These are phyloP conservation scores for Selene dorsalis DNA, from an alignment of 2,797 vertebrate genomes.

Conservation along the genomic window DNA sequence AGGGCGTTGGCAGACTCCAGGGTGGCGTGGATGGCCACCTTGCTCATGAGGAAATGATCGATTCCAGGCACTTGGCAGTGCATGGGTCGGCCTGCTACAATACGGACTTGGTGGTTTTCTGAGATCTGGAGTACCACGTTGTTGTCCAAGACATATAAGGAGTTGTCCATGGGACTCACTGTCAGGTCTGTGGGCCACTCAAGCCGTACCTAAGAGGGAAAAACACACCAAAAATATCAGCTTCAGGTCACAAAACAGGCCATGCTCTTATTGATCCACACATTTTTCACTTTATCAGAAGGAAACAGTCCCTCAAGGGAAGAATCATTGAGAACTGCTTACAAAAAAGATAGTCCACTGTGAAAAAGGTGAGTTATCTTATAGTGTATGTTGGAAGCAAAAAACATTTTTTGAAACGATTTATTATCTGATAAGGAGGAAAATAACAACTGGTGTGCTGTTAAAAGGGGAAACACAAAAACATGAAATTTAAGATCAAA, in stretches of 20 bases:
- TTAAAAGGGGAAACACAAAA: constrained; percentile 61
- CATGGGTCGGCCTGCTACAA: constrained; percentile 96
- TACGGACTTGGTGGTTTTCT: constrained; percentile 97
- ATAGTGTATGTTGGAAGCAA: constrained; percentile 46
- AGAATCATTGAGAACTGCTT: constrained; percentile 55
- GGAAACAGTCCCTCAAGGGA: constrained; percentile 37
- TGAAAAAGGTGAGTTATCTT: constrained; percentile 50
- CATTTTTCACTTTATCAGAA: constrained; percentile 58
- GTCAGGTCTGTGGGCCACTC: constrained; percentile 98
- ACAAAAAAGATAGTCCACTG: constrained; percentile 46
- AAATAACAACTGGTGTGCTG: constrained; percentile 47
- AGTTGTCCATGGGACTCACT: constrained; percentile 98
- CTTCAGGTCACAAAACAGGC: constrained; percentile 38
- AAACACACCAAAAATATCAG: constrained; percentile 44
- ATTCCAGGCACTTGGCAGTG: constrained; percentile 98
- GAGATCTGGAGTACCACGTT: constrained; percentile 98
- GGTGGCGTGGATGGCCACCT: constrained; percentile 95
- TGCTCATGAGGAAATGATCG: constrained; percentile 96
- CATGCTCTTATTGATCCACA: constrained; percentile 62
- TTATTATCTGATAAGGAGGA: constrained; percentile 72
- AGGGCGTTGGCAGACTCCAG: constrained; percentile 94
- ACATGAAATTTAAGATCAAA: constrained; percentile 61
- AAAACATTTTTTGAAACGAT: constrained; percentile 57
- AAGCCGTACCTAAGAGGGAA: constrained; percentile 88
- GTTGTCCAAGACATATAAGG: constrained; percentile 96